Base-by-base conservation (phyloP, 1,140 invertebrate species). In the Hypsibius dujardini region DNA sequence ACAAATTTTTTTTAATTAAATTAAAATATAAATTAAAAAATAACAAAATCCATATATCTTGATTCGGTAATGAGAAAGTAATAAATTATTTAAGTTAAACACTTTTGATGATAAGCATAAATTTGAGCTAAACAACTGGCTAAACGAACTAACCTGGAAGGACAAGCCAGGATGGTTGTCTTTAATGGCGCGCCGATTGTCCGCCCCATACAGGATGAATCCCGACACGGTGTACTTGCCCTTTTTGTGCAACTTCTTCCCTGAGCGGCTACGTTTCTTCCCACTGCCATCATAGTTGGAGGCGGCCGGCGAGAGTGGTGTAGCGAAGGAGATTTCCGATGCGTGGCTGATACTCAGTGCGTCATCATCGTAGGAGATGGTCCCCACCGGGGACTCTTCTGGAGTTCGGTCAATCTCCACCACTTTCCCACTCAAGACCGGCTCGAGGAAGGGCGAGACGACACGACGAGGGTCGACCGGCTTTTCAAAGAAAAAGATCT, bases 191-290 rank as follows among this genome's bases (percentile, higher is more conserved):
- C 45, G 12, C 12, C 62, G 62, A 42, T 67, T 67, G 12, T 67
- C 62, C 12, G 62, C 62, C 45, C 62, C 62, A 42, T 67, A 67
- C 12, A 67, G 42, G 42, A 67, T 67, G 42, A 67, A 67, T 15
- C 62, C 62, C 12, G 62, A 67, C 12, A 67, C 62, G 12, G 62
- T 67, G 42, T 67, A 67, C 42, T 67, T 67, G 62, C 12, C 7
- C 42, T 67, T 67, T 42, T 67, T 67, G 12, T 12, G 62, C 3
- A 3, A 15, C 3, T 42, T 12, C 62, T 67, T 67, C 3, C 62
- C 62, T 3, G 42, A 67, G 3, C 12, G 62, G 3, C 12, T 12
- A 42, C 12, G 12, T 3, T 42, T 3, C 7, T 67, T 42, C 12
- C 12, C 12, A 15, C 3, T 67, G 7, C 12, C 62, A 15, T 67